A percentile compares a stretch with the other conserved stretches of the same genome.
Evolutionary conservation across 92 coral and sea anemone genomes (phyloP).

Genomic region (Micromussa lordhowensis): DNA sequence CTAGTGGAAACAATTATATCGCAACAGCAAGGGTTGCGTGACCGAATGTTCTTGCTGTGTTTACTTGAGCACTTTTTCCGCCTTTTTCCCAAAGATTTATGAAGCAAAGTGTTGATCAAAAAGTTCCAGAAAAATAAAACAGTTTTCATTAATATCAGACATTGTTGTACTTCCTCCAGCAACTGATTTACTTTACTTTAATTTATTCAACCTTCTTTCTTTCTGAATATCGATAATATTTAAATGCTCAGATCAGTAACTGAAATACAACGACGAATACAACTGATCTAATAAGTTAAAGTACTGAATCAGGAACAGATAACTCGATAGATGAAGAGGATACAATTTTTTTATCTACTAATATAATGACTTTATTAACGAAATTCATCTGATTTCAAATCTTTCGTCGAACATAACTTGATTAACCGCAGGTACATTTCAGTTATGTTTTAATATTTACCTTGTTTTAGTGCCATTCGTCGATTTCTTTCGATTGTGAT

Average conservation of each 20-base stretch:
- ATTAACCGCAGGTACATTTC: not conserved
- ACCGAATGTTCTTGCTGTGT: not conserved
- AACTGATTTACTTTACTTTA: not conserved
- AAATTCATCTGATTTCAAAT: not conserved
- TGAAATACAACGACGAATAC: not conserved
- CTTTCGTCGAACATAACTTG: too few relatives aligned
- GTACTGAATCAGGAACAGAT: not conserved
- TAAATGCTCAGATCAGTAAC: not conserved
- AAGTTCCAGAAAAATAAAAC: not conserved
- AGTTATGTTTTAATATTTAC: not conserved
- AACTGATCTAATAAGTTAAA: not conserved
- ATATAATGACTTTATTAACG: not conserved
- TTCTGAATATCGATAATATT: not conserved
- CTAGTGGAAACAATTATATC: too few relatives aligned
- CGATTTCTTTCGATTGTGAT: conserved; percentile 14
- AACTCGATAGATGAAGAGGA: not conserved
- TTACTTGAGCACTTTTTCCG: too few relatives aligned
- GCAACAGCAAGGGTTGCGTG: not conserved
- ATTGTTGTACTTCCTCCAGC: not conserved
- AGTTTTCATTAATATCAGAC: not conserved
- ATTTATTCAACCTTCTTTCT: not conserved
- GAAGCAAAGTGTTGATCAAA: not conserved
- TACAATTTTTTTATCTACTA: too few relatives aligned
- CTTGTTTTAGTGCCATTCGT: not conserved
- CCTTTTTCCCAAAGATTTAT: not conserved